Evolutionary conservation across 1,140 invertebrate species (phyloP).

Genomic region (Armadillidium nasatum): DNA sequence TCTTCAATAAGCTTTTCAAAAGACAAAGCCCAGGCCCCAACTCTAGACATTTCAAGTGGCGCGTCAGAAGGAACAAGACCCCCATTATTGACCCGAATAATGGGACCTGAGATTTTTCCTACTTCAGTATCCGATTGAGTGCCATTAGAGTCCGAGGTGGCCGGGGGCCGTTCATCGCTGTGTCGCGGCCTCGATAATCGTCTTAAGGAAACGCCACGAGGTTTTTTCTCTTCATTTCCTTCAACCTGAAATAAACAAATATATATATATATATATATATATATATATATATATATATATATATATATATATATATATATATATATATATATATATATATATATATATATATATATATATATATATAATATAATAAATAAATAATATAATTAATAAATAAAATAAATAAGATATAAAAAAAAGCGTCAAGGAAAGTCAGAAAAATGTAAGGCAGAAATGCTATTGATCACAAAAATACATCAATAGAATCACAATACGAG

Average conservation of each 20-base stretch:
- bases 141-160: slow-evolving; percentile 15
- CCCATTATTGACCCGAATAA: slow-evolving; percentile 35
- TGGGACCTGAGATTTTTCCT: slow-evolving; percentile 39
- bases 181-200: slow-evolving; percentile 18
- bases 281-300: slow-evolving; percentile 6
- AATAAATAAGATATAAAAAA: too few relatives aligned
- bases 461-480: too few relatives aligned
- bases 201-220: slow-evolving; percentile 19
- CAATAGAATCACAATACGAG: too few relatives aligned
- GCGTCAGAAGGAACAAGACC: slow-evolving; percentile 45
- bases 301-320: slow-evolving; percentile 6
- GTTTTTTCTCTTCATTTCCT: slow-evolving; percentile 30
- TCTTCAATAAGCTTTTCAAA: slow-evolving; percentile 87
- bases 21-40: slow-evolving; percentile 69
- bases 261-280: slow-evolving; percentile 6
- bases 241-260: slow-evolving; percentile 37
- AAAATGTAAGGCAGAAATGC: too few relatives aligned
- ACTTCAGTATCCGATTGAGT: slow-evolving; percentile 46
- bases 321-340: not conserved
- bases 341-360: not conserved
- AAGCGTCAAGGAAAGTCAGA: too few relatives aligned
- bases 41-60: slow-evolving; percentile 47
- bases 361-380: too few relatives aligned
- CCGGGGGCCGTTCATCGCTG: slow-evolving; percentile 21
- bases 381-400: too few relatives aligned